Evolutionary conservation across 2,888 invertebrate genomes (phyloP).

Genomic region (Mimas tiliae): DNA sequence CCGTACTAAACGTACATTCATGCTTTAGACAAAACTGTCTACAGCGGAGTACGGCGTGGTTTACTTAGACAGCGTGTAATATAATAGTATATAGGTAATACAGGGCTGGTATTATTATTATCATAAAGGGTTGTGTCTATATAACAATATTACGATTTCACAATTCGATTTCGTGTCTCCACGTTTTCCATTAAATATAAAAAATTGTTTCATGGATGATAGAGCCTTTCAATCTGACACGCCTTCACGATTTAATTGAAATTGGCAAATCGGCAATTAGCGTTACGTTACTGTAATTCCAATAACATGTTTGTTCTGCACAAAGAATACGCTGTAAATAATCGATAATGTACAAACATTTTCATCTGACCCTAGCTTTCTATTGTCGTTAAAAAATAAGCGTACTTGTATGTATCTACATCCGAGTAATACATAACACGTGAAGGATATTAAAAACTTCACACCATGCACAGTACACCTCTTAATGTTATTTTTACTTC

Average conservation of each 20-base stretch:
- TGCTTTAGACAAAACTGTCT: too few species aligned
- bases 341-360: constrained; percentile 57
- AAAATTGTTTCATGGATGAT: constrained; percentile 45
- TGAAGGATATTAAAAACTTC: not conserved
- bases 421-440: not conserved
- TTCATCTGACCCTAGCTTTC: constrained; percentile 53
- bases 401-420: not conserved
- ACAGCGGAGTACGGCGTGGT: too few species aligned
- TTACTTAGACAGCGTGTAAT: too few species aligned
- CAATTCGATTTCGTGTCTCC: constrained; percentile 4
- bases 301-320: constrained; percentile 53
- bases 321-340: constrained; percentile 58
- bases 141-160: not conserved
- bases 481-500: too few species aligned
- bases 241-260: constrained; percentile 51
- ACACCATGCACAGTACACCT: too few species aligned
- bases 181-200: constrained; percentile 4
- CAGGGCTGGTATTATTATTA: not conserved
- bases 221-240: constrained; percentile 45
- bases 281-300: constrained; percentile 53
- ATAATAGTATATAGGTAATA: too few species aligned
- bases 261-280: constrained; percentile 55
- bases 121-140: not conserved
- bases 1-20: too few species aligned
- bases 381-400: constrained; percentile 31